These are phyloP conservation scores for Papilio polyxenes DNA, from an alignment of 1,140 invertebrate species.

Conservation along the genomic window DNA sequence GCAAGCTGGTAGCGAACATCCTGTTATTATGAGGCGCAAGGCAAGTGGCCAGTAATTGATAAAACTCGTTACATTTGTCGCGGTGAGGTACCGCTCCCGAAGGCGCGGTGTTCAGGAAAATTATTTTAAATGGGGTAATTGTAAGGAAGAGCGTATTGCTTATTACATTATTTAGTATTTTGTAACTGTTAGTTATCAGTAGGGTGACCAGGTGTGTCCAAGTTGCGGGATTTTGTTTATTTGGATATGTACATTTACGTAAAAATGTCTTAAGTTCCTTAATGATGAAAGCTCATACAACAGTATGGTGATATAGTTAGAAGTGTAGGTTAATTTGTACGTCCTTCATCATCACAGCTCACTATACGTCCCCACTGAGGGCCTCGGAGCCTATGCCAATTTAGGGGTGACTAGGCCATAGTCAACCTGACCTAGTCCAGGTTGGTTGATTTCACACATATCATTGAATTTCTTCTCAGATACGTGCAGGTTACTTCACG, in stretches of 20 bases:
- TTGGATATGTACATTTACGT: no score
- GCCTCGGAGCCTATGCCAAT: no score
- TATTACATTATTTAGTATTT: slow-evolving; percentile 22
- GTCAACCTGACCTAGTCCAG: no score
- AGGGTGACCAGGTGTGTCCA: not conserved
- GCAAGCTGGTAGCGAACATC: not conserved
- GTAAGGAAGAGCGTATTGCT: not conserved
- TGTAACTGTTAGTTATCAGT: slow-evolving; percentile 19
- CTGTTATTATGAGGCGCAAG: not conserved
- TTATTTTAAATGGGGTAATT: slow-evolving; percentile 36
- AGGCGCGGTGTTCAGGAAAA: slow-evolving; percentile 6
- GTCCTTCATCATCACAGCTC: not conserved
- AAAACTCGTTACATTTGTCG: slow-evolving; percentile 23
- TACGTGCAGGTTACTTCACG: no score
- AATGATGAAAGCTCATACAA: no score
- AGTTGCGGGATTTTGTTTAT: not conserved
- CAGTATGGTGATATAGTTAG: not conserved
- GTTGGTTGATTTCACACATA: no score
- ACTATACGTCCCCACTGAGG: no score
- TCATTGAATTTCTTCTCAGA: no score
- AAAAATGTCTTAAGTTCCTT: no score
- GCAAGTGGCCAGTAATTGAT: slow-evolving; percentile 1
- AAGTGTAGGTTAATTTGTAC: not conserved
- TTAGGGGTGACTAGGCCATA: no score
- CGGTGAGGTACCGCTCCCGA: slow-evolving; percentile 20